phyloP scores from a whole-genome alignment of 2,797 vertebrate species.

The Champsocephalus gunnari region DNA sequence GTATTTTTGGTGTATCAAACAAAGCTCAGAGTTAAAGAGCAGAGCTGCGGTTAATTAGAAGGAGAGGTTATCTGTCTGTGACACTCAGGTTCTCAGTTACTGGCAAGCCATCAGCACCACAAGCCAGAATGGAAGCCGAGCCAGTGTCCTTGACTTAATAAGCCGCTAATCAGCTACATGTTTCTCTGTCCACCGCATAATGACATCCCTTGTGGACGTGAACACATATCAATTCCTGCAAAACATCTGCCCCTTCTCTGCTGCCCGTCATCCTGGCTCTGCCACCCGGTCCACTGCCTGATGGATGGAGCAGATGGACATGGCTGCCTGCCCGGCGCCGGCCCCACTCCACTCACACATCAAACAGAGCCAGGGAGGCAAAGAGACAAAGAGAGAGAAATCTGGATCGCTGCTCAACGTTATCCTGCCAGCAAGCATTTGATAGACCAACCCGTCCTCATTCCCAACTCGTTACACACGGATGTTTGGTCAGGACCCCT shows the following conservation, averaged over 20 bases:
- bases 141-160: constrained; percentile 81
- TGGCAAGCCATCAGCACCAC: constrained; percentile 44
- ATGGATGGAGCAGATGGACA: constrained; percentile 74
- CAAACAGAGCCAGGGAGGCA: constrained; percentile 31
- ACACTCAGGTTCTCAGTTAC: constrained; percentile 48
- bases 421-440: constrained; percentile 28
- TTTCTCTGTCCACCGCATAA: constrained; percentile 72
- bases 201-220: constrained; percentile 73
- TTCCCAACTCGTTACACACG: too few relatives aligned
- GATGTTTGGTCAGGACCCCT: too few relatives aligned
- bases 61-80: constrained; percentile 59
- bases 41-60: constrained; percentile 58
- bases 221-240: constrained; percentile 68
- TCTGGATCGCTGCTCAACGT: constrained; percentile 29
- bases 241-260: constrained; percentile 82
- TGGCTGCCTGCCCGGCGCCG: constrained; percentile 69
- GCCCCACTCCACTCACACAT: constrained; percentile 50
- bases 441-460: constrained; percentile 29
- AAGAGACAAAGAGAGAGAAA: constrained; percentile 34
- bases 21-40: constrained; percentile 36
- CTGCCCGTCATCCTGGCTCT: constrained; percentile 67
- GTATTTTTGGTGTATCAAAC: constrained; percentile 40
- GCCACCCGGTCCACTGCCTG: constrained; percentile 59
- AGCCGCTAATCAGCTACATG: constrained; percentile 78
- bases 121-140: constrained; percentile 46